Evolutionary conservation across 2,888 invertebrate species (phyloP), one percentile per base, ranked within the genome.

Genomic region (Lepidocyrtinus sp.): DNA sequence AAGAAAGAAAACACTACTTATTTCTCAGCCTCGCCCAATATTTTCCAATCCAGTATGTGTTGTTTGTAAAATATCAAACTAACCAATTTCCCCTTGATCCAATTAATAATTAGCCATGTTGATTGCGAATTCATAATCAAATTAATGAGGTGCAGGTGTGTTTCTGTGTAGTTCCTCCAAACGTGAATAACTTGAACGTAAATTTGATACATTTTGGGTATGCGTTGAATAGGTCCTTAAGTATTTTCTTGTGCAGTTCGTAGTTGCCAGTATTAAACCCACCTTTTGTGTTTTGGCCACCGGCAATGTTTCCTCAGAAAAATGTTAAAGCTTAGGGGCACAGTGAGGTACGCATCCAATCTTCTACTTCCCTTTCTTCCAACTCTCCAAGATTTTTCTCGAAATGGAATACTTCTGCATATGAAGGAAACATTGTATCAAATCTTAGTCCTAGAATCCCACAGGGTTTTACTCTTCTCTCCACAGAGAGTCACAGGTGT

Each of bases 281-380:
- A 26, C 25, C 19, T 24, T 22, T 19, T 63, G 63, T 17, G n/a
- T 26, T n/a, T 67, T 67, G 67, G 45, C 67, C 67, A 67, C 67
- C 67, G 46, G 67, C 67, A 45, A 45, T 67, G 67, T 67, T 67
- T 67, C 27, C 36, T 21, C 67, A 22, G 67, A 17, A 67, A 64
- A 64, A 36, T 7, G 12, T 36, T 36, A 36, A 36, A 36, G 5
- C 36, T 36, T 12, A 36, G 36, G 36, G 36, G 36, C 12, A 36
- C 36, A 36, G 36, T 36, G 36, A 36, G 36, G 36, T 36, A 36
- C 12, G 5, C 36, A 36, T 12, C 5, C 12, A 5, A 5, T 36
- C 36, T 7, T 64, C 25, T n/a, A 27, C n/a, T 26, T 27, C 24
- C 26, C 64, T 64, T 64, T 17, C 12, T 67, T 36, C 46, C 21